Evolutionary conservation across 2,888 invertebrate species (phyloP).

Genomic region (Drosophila koepferae): DNA sequence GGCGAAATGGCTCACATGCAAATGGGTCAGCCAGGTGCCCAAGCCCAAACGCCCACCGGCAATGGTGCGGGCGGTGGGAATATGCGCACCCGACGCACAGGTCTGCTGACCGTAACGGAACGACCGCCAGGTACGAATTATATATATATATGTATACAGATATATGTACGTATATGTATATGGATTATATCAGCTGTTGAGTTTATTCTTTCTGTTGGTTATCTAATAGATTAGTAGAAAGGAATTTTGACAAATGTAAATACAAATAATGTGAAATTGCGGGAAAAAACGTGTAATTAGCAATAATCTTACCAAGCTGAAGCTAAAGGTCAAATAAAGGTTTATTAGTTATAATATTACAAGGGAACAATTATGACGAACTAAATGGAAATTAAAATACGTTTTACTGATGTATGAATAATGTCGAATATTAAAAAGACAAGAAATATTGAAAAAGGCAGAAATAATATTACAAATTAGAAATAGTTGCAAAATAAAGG

Average conservation of each 20-base stretch:
- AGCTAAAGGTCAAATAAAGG: too few species aligned
- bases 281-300: too few species aligned
- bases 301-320: too few species aligned
- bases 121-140: conserved; percentile 91
- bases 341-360: too few species aligned
- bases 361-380: too few species aligned
- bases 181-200: not conserved
- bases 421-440: too few species aligned
- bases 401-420: too few species aligned
- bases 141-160: not conserved
- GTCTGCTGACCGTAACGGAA: conserved; percentile 94
- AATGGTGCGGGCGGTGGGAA: conserved; percentile 61
- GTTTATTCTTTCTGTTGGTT: not conserved
- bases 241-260: too few species aligned
- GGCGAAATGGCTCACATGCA: conserved; percentile 51
- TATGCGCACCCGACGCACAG: conserved; percentile 91
- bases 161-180: not conserved
- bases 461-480: not conserved
- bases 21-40: conserved; percentile 41
- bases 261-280: too few species aligned
- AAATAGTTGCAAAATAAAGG: not conserved
- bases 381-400: too few species aligned
- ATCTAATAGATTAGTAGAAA: not conserved
- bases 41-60: conserved; percentile 57
- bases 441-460: not conserved